A percentile compares a stretch with the other conserved stretches of the same genome.
Conservation (phyloP, 2,888 invertebrate genomes). For the Aphodius sticticus region DNA sequence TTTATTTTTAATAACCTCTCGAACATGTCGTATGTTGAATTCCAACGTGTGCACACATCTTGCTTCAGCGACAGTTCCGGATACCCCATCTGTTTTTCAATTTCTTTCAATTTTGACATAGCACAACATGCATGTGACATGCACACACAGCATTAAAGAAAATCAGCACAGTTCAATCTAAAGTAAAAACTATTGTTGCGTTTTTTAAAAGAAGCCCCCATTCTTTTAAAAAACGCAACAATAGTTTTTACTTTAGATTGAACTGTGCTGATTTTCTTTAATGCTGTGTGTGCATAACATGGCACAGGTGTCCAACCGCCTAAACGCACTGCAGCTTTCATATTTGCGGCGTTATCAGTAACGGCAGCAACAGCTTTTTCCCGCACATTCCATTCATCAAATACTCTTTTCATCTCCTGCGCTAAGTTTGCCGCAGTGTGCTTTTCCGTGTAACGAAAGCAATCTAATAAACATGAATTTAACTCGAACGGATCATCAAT, state of each 20-base stretch:
- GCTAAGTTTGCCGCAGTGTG: not conserved
- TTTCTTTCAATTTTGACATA: conserved; percentile 27
- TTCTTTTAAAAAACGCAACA: conserved; percentile 43
- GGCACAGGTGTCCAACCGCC: conserved; percentile 43
- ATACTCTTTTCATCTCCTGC: not conserved
- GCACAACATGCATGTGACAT: too few relatives aligned
- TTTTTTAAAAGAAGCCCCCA: too few relatives aligned
- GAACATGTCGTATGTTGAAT: conserved; percentile 38
- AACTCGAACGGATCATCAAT: conserved; percentile 39
- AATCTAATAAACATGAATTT: not conserved
- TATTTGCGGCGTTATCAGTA: conserved; percentile 48
- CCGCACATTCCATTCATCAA: conserved; percentile 27
- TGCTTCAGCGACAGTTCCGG: conserved; percentile 35
- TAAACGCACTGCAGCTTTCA: conserved; percentile 43
- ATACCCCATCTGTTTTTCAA: conserved; percentile 34
- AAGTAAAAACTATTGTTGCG: too few relatives aligned
- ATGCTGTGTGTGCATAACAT: conserved; percentile 48
- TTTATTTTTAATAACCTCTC: conserved; percentile 32
- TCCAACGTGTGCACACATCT: conserved; percentile 38
- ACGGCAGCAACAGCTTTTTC: conserved; percentile 45
- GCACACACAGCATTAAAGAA: too few relatives aligned
- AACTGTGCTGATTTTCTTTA: conserved; percentile 31
- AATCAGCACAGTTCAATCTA: too few relatives aligned
- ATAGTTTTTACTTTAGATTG: conserved; percentile 39
- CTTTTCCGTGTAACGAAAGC: not conserved